A percentile compares a stretch with the other conserved stretches of the same genome.
phyloP scores from a whole-genome alignment of 2,888 invertebrate genomes.

The Auanema freiburgensis region DNA sequence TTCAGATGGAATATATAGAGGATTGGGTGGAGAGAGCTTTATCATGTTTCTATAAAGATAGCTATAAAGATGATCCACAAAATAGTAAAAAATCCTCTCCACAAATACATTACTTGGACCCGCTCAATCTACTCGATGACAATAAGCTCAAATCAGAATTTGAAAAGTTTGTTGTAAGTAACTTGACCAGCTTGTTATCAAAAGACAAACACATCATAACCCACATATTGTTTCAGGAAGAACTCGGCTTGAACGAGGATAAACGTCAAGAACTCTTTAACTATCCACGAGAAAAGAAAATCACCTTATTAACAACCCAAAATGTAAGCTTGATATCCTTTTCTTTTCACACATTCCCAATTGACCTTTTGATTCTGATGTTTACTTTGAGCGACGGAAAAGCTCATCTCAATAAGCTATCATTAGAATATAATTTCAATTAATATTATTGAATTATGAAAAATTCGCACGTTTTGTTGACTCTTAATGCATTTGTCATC shows the following conservation, averaged over 20 bases:
- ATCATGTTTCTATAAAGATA: slow-evolving; percentile 39
- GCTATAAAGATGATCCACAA: slow-evolving; percentile 19
- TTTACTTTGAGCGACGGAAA: slow-evolving; percentile 3
- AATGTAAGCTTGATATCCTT: slow-evolving; percentile 29
- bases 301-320: slow-evolving; percentile 45
- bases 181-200: neutral
- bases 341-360: neutral
- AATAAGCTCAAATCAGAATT: slow-evolving; percentile 16
- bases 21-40: slow-evolving; percentile 52
- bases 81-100: slow-evolving; percentile 19
- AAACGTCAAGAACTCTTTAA: slow-evolving; percentile 48
- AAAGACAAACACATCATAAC: neutral
- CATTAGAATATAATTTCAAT: neutral
- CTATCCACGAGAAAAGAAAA: slow-evolving; percentile 55
- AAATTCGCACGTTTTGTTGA: slow-evolving; percentile 4
- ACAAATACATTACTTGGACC: slow-evolving; percentile 11
- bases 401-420: neutral
- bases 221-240: slow-evolving; percentile 31
- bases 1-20: slow-evolving; percentile 39
- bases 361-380: neutral
- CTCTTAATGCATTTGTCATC: neutral
- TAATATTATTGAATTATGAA: neutral
- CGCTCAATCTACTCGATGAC: slow-evolving; percentile 11
- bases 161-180: slow-evolving; percentile 25
- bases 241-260: slow-evolving; percentile 55